A percentile compares a stretch with the other conserved stretches of the same genome.
Evolutionary conservation across 2,113 vertebrate species (phyloP).

Genomic region (Butastur rufipennis): DNA sequence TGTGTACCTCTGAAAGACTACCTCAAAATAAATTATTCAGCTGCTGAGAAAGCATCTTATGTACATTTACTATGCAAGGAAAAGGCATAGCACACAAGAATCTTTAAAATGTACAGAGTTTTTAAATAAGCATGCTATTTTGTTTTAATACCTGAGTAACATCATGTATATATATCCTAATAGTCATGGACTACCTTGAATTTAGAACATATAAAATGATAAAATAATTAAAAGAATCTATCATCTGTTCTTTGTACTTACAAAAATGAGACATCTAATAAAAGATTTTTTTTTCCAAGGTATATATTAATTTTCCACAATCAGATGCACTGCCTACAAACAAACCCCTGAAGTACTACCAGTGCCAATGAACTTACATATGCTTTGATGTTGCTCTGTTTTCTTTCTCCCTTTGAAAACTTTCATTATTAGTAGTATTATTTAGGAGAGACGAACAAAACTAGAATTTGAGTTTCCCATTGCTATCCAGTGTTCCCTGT

Average conservation of each 20-base stretch:
- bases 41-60: conserved; percentile 9
- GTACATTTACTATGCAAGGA: conserved; percentile 18
- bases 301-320: background rate
- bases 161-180: background rate
- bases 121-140: background rate
- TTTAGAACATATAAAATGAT: background rate
- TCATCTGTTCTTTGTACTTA: background rate
- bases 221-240: background rate
- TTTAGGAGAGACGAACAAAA: background rate
- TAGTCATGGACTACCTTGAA: background rate
- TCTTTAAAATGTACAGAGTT: background rate
- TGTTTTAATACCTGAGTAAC: background rate
- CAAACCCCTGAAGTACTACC: background rate
- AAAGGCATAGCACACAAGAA: conserved; percentile 3
- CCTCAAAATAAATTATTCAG: conserved; percentile 68
- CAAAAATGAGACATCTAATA: background rate
- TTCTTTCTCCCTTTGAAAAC: background rate
- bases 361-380: background rate
- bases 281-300: background rate
- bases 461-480: background rate
- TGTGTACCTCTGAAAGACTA: conserved; percentile 58
- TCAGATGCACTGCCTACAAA: background rate
- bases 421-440: background rate
- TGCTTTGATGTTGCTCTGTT: background rate
- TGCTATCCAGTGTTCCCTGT: background rate